Evolutionary conservation across 2,113 vertebrate species (phyloP).

Genomic region (Martes martes): DNA sequence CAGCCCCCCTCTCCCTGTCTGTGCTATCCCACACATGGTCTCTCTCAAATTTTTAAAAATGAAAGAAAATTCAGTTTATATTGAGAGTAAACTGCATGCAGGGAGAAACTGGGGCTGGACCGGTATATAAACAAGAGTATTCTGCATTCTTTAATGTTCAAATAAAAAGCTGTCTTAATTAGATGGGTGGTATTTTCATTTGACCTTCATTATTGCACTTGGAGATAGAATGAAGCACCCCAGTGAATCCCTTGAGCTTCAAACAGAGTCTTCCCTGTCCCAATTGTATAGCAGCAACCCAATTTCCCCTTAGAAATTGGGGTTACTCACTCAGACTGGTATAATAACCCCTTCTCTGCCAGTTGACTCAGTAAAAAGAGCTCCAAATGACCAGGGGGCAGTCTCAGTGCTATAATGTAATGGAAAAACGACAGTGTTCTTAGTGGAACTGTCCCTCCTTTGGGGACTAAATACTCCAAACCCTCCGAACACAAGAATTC

Average conservation of each 20-base stretch:
- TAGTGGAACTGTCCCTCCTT: not conserved
- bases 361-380: not conserved
- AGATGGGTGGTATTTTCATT: not conserved
- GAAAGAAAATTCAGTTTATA: not conserved
- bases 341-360: not conserved
- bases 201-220: not conserved
- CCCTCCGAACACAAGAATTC: not conserved
- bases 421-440: not conserved
- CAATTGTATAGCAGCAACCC: not conserved
- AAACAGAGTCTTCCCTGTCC: not conserved
- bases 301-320: not conserved
- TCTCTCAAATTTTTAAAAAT: not conserved
- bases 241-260: not conserved
- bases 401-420: not conserved
- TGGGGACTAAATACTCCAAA: not conserved
- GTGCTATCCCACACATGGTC: not conserved
- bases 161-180: constrained; percentile 4
- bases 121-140: not conserved
- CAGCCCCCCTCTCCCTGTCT: not conserved
- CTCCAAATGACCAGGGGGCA: not conserved
- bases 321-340: not conserved
- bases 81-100: not conserved
- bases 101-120: not conserved
- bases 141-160: not conserved
- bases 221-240: not conserved